Base-by-base conservation (phyloP, 2,888 invertebrate genomes). In the Pachycephus smyrnensis region DNA sequence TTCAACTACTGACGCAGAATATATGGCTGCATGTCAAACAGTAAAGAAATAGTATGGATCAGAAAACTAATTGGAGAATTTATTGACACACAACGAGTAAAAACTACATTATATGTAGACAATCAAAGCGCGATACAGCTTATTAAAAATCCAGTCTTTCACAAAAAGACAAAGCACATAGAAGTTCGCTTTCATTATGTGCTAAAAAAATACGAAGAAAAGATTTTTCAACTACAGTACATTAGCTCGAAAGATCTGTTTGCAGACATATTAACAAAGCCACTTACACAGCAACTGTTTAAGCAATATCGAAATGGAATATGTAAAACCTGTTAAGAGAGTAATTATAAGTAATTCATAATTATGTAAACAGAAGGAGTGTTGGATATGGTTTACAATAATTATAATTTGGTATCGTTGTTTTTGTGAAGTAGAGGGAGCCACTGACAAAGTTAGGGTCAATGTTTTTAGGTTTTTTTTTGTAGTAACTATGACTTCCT, bases 101-200 rank as follows among this genome's bases (percentile, higher is more conserved):
- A 35, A 75, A 77, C 78, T 11, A 37, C 55, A 37, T 68, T 83
- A 35, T 80, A 31, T 73, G 77, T 79, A n/a, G 85, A 85, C 68
- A 86, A 86, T 79, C 80, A 80, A 12, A 83, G 81, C 40, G 82
- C 84, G 3, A 80, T 87, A 12, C 75, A 75, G n/a, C 68, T 85
- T 6, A 76, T 79, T 1, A 75, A 83, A 69, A 83, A 84, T 69
- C 82, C 81, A 15, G 82, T 80, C 40, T 82, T 82, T 37, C 83
- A 85, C 75, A 81, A 82, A 15, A 37, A 82, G 4, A 75, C 82
- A 12, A 12, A 86, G 69, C 85, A 86, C 75, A 79, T 83, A 2
- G 83, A 81, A 37, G 71, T 85, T 0, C 77, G 81, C 32, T 80
- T 76, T 69, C 77, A 78, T 77, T 85, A 81, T 77, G 73, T 82